Conservation (phyloP, 2,797 vertebrate genomes). For the Paedocypris micromegethes region DNA sequence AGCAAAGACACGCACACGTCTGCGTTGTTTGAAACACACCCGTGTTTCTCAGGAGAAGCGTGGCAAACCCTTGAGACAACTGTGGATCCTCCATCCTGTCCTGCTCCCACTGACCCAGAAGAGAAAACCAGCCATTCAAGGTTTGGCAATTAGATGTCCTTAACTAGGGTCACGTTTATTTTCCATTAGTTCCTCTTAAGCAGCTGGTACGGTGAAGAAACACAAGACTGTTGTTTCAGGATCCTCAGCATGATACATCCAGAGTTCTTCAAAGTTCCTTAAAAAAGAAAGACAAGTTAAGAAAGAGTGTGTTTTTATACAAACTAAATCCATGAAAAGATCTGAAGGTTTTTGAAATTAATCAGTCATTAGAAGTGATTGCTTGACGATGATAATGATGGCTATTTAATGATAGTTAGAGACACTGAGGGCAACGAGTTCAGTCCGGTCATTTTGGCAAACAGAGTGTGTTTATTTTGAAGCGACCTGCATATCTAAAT, state of each 20-base stretch:
- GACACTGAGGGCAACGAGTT: background rate
- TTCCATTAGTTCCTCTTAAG: background rate
- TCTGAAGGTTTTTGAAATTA: no score
- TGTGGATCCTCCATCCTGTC: conserved; percentile 33
- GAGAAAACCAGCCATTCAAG: conserved; percentile 31
- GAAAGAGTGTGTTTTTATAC: no score
- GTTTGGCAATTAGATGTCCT: conserved; percentile 16
- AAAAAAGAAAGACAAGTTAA: no score
- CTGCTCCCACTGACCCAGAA: conserved; percentile 17
- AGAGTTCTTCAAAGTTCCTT: no score
- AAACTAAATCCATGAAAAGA: no score
- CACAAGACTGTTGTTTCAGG: background rate
- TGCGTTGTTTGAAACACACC: conserved; percentile 33
- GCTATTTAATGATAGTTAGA: no score
- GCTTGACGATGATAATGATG: no score
- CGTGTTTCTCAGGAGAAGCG: conserved; percentile 41
- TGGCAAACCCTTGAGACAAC: conserved; percentile 29
- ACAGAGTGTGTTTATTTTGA: conserved; percentile 43
- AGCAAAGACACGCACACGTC: conserved; percentile 7
- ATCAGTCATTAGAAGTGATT: no score
- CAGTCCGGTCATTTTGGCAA: conserved; percentile 18
- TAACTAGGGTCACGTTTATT: conserved; percentile 22
- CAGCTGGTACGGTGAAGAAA: background rate
- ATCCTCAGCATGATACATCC: no score
- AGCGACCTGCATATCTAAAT: conserved; percentile 20